Evolutionary conservation across 2,888 invertebrate species (phyloP).

Genomic region (Lampropteryx suffumata): DNA sequence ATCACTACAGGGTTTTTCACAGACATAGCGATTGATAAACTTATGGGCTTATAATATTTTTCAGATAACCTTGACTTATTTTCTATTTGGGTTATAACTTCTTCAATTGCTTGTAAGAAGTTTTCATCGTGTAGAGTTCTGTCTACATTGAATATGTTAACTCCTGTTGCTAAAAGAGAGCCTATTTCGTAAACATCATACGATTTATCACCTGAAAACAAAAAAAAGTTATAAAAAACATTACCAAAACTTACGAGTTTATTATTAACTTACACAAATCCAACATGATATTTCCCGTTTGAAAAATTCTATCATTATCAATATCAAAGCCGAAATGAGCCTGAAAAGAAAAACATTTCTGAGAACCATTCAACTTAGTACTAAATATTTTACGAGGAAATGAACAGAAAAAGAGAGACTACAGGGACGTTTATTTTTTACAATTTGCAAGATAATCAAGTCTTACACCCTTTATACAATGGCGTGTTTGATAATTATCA

Average conservation of each 20-base stretch:
- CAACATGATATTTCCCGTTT: constrained; percentile 35
- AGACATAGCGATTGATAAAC: constrained; percentile 15
- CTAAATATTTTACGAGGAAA: no score
- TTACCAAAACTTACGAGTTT: no score
- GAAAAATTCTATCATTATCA: constrained; percentile 24
- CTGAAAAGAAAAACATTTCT: constrained; percentile 2
- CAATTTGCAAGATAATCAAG: no score
- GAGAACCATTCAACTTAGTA: no score
- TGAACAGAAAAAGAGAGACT: no score
- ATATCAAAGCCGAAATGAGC: neutral
- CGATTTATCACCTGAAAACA: constrained; percentile 2
- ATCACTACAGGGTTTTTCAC: constrained; percentile 6
- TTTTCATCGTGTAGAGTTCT: neutral
- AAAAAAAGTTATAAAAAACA: no score
- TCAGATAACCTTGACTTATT: neutral
- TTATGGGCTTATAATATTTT: constrained; percentile 1
- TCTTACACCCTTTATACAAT: constrained; percentile 3
- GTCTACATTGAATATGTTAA: constrained; percentile 14
- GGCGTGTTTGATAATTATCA: constrained; percentile 7
- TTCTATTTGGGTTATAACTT: neutral
- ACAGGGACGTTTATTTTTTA: no score
- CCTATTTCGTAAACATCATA: constrained; percentile 4
- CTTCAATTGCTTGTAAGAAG: neutral
- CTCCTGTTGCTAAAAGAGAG: constrained; percentile 4
- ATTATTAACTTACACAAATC: constrained; percentile 6